Percentiles rank a stretch among this genome's conserved stretches.
phyloP scores from a whole-genome alignment of 2,888 invertebrate species.

The Thyatira batis region DNA sequence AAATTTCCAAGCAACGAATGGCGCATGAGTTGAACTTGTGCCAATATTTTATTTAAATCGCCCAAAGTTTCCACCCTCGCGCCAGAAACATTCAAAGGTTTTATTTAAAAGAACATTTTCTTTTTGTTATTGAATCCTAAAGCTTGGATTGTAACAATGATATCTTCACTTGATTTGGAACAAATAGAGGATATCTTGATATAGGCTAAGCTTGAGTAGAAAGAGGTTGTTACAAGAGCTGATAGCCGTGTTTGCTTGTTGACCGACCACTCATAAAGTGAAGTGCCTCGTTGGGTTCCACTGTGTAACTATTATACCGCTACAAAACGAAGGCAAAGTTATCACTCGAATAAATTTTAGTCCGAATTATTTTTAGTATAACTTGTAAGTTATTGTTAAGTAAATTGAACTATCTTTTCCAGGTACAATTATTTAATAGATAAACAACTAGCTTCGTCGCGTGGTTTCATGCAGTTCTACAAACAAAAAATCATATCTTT shows the following conservation, averaged over 20 bases:
- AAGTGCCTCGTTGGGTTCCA: neutral
- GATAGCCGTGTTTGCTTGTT: neutral
- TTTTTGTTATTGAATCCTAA: conserved; percentile 16
- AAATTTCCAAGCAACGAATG: conserved; percentile 54
- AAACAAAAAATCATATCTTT: no score
- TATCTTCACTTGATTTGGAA: neutral
- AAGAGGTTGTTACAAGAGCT: neutral
- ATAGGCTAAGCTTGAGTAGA: neutral
- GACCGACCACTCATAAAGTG: neutral
- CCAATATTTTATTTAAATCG: conserved; percentile 69
- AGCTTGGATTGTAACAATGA: neutral
- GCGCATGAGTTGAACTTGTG: conserved; percentile 58
- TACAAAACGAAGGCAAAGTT: neutral
- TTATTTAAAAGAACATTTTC: conserved; percentile 34
- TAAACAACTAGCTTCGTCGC: no score
- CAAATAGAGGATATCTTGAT: neutral
- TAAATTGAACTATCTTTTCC: no score
- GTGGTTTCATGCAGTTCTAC: no score
- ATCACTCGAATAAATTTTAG: no score
- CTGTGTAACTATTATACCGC: neutral
- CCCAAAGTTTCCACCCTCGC: conserved; percentile 48
- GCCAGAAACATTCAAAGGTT: conserved; percentile 46
- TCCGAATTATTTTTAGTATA: no score
- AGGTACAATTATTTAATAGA: no score
- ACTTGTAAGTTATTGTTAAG: no score